Evolutionary conservation across 2,113 vertebrate genomes (phyloP).

Genomic region (Grallaria varia): DNA sequence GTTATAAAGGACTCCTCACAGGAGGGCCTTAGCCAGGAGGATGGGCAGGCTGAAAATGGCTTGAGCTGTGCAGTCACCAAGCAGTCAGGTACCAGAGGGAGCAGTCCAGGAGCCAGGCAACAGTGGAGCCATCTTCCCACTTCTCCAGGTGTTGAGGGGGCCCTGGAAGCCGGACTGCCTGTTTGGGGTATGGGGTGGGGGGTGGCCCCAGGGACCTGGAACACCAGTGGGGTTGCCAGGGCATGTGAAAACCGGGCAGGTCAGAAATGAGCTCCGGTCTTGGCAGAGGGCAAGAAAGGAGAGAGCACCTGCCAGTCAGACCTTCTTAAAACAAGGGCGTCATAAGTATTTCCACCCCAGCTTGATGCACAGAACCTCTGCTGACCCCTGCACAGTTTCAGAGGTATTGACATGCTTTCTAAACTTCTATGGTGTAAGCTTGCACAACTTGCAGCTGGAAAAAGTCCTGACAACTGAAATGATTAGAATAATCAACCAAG

Average conservation of each 20-base stretch:
- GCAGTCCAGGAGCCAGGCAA: background rate
- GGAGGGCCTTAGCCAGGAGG: background rate
- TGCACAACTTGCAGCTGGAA: background rate
- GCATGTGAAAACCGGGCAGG: background rate
- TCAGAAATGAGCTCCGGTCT: background rate
- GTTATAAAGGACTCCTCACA: background rate
- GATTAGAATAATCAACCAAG: background rate
- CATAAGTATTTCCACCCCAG: background rate
- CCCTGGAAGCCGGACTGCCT: background rate
- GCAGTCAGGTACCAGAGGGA: background rate
- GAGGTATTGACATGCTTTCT: background rate
- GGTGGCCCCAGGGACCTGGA: background rate
- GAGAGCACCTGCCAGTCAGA: background rate
- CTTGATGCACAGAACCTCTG: background rate
- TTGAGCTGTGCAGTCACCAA: background rate
- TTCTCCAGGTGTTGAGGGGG: fast-evolving
- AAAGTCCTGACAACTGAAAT: background rate
- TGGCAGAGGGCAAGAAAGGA: background rate
- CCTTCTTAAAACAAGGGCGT: background rate
- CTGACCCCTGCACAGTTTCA: background rate
- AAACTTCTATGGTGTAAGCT: background rate
- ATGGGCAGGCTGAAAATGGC: background rate
- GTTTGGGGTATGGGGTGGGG: fast-evolving
- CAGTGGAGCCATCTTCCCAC: fast-evolving
- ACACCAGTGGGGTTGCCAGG: background rate